Evolutionary conservation across 2,113 vertebrate species (phyloP), one percentile per base, ranked within the genome.

Genomic region (Tachysurus vachellii): DNA sequence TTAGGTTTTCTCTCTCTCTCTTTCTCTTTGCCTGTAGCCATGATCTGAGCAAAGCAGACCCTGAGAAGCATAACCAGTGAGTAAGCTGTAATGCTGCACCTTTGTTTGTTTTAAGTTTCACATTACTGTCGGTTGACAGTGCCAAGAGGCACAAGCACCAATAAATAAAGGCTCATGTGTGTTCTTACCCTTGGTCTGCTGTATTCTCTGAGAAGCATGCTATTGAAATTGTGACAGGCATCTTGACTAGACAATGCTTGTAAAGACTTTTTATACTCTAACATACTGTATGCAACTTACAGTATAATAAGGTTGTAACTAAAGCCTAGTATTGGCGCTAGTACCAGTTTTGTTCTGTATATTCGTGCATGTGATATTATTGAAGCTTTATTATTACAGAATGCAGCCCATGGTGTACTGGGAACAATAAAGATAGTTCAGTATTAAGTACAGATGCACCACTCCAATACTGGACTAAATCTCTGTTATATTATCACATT

Each of bases 91-190:
- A 61, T 2, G 79, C 31, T 81, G 54, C 31, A 81, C 56, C 28
- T 59, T 80, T 80, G 79, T 80, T 80, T 28, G 26, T n/a, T 79
- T 79, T 57, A 80, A 17, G 4, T 80, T 57, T 56, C 19, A 57
- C 17, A 81, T 61, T 61, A 61, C 28, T 81, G 56, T 81, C 31
- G 21, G 79, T 61, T 61, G 56, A 81, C 79, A 81, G 79, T 26
- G 56, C 31, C 79, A 81, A 26, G 31, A 31, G 79, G 79, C 56
- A 61, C 42, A 21, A 81, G 36, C 56, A 61, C 57, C 79, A 61
- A 61, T 81, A 81, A 81, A 81, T 81, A 81, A 61, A 61, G 28
- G n/a, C 3, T 56, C 42, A 31, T 57, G 28, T 81, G 19, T 81
- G 31, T 31, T 79, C 50, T 54, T 81, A 57, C 10, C 79, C 56